Evolutionary conservation across 2,797 vertebrate genomes (phyloP).

Genomic region (Chiroxiphia lanceolata): DNA sequence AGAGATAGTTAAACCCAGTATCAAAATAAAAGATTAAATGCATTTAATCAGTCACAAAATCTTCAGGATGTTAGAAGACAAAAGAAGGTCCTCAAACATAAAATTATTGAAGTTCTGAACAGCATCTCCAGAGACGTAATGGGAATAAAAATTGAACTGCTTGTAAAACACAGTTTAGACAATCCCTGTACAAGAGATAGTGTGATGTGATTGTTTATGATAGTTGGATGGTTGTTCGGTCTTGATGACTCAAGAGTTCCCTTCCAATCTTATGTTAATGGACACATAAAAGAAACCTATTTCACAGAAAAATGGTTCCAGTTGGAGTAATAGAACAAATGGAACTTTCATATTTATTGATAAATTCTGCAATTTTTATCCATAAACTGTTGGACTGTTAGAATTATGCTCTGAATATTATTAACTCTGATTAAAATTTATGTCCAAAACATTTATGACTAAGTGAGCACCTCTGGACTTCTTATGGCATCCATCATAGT

Average conservation of each 20-base stretch:
- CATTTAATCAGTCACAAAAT: background rate
- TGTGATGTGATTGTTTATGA: background rate
- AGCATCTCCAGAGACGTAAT: background rate
- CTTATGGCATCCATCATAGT: background rate
- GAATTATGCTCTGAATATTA: background rate
- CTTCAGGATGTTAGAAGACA: background rate
- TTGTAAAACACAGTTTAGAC: background rate
- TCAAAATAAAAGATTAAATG: background rate
- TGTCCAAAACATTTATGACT: background rate
- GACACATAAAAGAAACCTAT: background rate
- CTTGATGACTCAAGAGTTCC: background rate
- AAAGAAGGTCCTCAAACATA: background rate
- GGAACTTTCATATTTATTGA: background rate
- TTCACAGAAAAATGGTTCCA: background rate
- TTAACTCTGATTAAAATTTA: background rate
- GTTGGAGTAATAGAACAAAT: background rate
- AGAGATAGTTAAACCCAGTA: background rate
- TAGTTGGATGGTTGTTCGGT: background rate
- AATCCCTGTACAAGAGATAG: background rate
- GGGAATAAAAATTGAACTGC: background rate
- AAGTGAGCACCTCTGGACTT: conserved; percentile 6
- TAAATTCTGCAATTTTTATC: background rate
- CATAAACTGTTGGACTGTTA: background rate
- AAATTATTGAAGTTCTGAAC: background rate
- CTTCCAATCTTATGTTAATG: background rate